These are phyloP conservation scores for Papilio protenor DNA, from an alignment of 2,888 invertebrate species.

Conservation along the genomic window DNA sequence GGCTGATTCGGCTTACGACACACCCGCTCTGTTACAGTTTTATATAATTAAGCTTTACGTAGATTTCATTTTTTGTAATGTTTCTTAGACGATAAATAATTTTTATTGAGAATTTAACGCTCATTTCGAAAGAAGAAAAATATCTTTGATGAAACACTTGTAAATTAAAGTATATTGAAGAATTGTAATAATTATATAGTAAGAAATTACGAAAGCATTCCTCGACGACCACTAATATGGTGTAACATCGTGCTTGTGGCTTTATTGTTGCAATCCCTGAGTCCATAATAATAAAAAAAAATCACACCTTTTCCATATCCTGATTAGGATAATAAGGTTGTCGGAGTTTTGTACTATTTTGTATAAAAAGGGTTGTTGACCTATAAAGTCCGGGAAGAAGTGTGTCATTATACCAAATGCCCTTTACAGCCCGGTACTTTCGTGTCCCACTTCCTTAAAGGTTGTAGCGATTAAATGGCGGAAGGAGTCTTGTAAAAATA, in stretches of 20 bases:
- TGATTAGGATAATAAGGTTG: conserved; percentile 8
- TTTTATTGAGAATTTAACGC: not conserved
- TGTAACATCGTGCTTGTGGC: not conserved
- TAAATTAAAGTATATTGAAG: not conserved
- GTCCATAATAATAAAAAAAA: not conserved
- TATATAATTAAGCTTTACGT: not conserved
- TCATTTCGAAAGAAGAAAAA: not conserved
- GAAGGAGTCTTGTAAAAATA: not conserved
- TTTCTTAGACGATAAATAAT: not conserved
- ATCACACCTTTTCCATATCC: not conserved
- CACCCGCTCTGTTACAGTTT: no score
- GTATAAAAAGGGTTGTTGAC: not conserved
- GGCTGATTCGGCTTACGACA: no score
- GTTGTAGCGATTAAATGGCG: not conserved
- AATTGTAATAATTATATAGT: not conserved
- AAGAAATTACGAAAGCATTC: not conserved
- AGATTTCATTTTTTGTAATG: not conserved
- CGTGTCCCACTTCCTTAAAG: conserved; percentile 31
- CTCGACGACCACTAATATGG: not conserved
- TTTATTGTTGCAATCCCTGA: not conserved
- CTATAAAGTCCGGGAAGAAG: conserved; percentile 10
- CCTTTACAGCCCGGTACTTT: conserved; percentile 19
- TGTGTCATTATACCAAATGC: not conserved
- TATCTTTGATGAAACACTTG: not conserved
- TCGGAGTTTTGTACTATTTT: not conserved